Conservation (phyloP, 2,888 invertebrate genomes). For the Cloeon dipterum region DNA sequence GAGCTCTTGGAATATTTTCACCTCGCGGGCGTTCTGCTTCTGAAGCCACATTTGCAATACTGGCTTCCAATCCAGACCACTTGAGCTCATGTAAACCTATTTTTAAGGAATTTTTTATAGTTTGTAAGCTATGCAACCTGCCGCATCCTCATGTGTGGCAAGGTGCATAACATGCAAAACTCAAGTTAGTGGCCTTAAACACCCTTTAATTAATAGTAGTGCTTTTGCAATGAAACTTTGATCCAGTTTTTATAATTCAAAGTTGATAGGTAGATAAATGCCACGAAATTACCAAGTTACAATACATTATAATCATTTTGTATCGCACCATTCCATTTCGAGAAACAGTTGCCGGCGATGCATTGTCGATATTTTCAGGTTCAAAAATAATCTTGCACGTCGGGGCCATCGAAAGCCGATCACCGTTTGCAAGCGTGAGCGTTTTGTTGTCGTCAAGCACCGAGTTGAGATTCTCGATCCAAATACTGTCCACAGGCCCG, state of each 20-base stretch:
- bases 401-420: conserved; percentile 81
- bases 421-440: conserved; percentile 83
- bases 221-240: too few relatives aligned
- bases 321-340: conserved; percentile 70
- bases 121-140: too few relatives aligned
- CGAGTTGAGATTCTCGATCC: conserved; percentile 96
- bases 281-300: too few relatives aligned
- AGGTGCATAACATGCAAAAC: background rate
- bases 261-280: too few relatives aligned
- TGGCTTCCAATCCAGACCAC: conserved; percentile 81
- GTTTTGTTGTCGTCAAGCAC: conserved; percentile 93
- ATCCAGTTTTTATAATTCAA: too few relatives aligned
- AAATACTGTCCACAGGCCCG: conserved; percentile 91
- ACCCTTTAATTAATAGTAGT: too few relatives aligned
- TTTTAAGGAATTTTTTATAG: too few relatives aligned
- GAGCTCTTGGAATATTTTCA: conserved; percentile 38
- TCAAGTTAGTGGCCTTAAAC: too few relatives aligned
- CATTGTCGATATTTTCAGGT: conserved; percentile 93
- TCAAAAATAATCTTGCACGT: conserved; percentile 92
- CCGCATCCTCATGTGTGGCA: background rate
- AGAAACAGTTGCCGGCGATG: conserved; percentile 91
- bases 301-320: too few relatives aligned
- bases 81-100: conserved; percentile 84
- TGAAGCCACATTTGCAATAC: conserved; percentile 71
- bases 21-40: conserved; percentile 27